phyloP scores from a whole-genome alignment of 2,113 vertebrate genomes.

The Amphiprion percula region DNA sequence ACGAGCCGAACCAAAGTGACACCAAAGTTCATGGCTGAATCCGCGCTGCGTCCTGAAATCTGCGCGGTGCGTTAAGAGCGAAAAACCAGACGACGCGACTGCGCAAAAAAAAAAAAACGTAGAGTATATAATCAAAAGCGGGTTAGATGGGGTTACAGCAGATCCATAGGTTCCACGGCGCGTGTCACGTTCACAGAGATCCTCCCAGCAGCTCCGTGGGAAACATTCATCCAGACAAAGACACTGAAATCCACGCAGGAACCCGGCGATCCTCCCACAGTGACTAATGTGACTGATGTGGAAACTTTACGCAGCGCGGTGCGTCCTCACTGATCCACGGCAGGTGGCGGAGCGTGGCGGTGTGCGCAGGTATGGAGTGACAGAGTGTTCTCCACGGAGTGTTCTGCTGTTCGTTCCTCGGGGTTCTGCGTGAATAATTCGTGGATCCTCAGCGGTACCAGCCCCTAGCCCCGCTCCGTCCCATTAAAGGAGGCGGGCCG shows the following conservation, averaged over 20 bases:
- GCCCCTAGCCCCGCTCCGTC: too few species aligned
- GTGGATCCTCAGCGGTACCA: too few species aligned
- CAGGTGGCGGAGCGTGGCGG: background rate
- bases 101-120: background rate
- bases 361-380: background rate
- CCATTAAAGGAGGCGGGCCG: too few species aligned
- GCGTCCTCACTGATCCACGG: constrained; percentile 22
- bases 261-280: constrained; percentile 3
- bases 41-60: constrained; percentile 52
- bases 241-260: constrained; percentile 57
- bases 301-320: constrained; percentile 62
- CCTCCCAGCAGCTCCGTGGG: constrained; percentile 31
- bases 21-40: constrained; percentile 84
- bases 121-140: constrained; percentile 12
- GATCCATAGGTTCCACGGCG: constrained; percentile 70
- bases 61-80: constrained; percentile 43
- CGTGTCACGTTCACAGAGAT: constrained; percentile 54
- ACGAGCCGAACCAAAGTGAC: constrained; percentile 79
- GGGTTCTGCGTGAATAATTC: too few species aligned
- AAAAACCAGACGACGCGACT: constrained; percentile 1
- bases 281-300: too few species aligned
- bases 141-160: constrained; percentile 64
- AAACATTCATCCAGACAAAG: constrained; percentile 46
- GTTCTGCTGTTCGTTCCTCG: background rate
- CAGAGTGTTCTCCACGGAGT: background rate